These are phyloP conservation scores for Autographa gamma DNA, from an alignment of 2,888 invertebrate species.

Conservation along the genomic window DNA sequence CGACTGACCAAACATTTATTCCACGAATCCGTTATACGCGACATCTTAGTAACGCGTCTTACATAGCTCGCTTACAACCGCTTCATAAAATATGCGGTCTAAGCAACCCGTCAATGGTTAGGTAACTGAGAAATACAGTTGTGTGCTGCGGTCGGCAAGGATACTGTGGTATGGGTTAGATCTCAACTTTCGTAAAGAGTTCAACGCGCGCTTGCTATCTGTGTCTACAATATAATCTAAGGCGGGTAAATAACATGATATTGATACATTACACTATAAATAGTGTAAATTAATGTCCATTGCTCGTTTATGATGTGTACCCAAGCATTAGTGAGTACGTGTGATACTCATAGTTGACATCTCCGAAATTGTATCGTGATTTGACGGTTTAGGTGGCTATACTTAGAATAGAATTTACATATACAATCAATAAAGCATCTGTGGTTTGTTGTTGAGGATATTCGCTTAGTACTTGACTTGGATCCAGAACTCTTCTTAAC, in stretches of 20 bases:
- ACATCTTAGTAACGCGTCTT: slow-evolving; percentile 27
- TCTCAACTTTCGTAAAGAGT: slow-evolving; percentile 81
- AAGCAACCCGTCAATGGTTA: slow-evolving; percentile 43
- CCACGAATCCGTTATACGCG: slow-evolving; percentile 55
- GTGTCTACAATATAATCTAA: slow-evolving; percentile 64
- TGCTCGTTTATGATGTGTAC: slow-evolving; percentile 32
- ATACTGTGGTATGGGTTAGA: slow-evolving; percentile 47
- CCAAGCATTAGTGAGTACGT: slow-evolving; percentile 15
- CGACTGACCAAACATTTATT: slow-evolving; percentile 57
- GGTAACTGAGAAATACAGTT: slow-evolving; percentile 11
- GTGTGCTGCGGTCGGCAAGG: slow-evolving; percentile 28
- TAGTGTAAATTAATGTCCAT: slow-evolving; percentile 57
- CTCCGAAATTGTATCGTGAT: slow-evolving; percentile 1
- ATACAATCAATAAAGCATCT: neutral
- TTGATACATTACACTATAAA: slow-evolving; percentile 60
- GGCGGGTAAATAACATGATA: slow-evolving; percentile 63
- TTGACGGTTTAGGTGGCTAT: neutral
- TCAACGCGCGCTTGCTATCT: slow-evolving; percentile 79
- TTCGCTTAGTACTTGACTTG: no score
- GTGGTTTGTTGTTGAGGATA: neutral
- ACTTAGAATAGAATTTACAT: neutral
- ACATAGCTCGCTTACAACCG: slow-evolving; percentile 41
- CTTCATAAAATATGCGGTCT: neutral
- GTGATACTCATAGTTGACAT: slow-evolving; percentile 14
- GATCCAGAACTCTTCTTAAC: no score